phyloP scores from a whole-genome alignment of 2,797 vertebrate genomes.

The Phoeniculus purpureus region DNA sequence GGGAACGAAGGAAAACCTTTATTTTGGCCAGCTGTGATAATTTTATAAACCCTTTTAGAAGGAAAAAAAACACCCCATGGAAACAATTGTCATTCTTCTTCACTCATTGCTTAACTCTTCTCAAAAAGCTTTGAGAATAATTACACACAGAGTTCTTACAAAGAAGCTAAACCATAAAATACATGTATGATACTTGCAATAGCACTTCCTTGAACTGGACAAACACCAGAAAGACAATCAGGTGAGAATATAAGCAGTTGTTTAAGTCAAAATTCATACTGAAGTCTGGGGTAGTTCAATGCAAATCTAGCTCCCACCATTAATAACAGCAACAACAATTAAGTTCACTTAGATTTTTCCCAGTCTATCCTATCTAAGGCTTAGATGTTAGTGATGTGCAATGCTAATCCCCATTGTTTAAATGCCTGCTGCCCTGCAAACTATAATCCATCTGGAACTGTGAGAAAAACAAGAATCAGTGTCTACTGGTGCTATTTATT shows the following conservation, averaged over 20 bases:
- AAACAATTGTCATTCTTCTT: not conserved
- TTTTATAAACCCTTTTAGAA: not conserved
- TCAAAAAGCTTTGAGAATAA: not conserved
- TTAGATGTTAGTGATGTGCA: not conserved
- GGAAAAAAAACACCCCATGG: not conserved
- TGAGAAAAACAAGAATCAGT: not conserved
- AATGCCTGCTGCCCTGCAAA: conserved; percentile 6
- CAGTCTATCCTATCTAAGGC: not conserved
- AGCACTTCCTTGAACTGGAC: not conserved
- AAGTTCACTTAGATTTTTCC: conserved; percentile 1
- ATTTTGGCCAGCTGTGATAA: not conserved
- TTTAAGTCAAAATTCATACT: not conserved
- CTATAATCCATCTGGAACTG: not conserved
- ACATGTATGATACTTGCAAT: not conserved
- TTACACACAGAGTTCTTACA: not conserved
- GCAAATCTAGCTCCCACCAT: not conserved
- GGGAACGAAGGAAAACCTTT: not conserved
- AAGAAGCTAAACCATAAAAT: not conserved
- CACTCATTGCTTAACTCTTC: not conserved
- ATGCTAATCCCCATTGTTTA: conserved; percentile 3
- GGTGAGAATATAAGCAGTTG: not conserved
- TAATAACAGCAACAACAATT: not conserved
- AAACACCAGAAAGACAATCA: not conserved
- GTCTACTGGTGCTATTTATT: conserved; percentile 15
- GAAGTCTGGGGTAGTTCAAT: not conserved